Evolutionary conservation across 2,888 invertebrate species (phyloP).

Genomic region (Trachelus iudaicus): DNA sequence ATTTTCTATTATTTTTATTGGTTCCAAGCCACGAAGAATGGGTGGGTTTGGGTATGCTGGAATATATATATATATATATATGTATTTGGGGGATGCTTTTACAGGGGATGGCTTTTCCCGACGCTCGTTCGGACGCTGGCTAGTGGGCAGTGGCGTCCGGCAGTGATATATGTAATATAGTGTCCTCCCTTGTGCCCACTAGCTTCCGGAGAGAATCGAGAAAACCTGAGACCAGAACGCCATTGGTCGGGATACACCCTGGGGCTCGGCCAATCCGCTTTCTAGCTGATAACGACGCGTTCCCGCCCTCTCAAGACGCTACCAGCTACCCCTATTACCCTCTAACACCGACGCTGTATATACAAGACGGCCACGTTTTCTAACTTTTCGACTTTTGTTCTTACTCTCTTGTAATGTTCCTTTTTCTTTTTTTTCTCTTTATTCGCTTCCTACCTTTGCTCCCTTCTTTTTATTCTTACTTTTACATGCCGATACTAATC

Average conservation of each 20-base stretch:
- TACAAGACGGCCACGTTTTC: background rate
- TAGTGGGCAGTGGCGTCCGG: slow-evolving; percentile 42
- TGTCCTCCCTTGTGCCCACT: slow-evolving; percentile 23
- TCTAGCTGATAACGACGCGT: slow-evolving; percentile 61
- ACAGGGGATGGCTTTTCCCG: background rate
- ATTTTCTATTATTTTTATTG: slow-evolving; percentile 41
- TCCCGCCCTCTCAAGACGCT: slow-evolving; percentile 63
- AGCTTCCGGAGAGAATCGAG: slow-evolving; percentile 47
- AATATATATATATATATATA: background rate
- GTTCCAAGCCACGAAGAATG: slow-evolving; percentile 2
- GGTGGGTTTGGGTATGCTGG: background rate
- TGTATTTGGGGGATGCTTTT: background rate
- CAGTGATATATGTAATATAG: slow-evolving; percentile 39
- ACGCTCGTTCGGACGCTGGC: slow-evolving; percentile 3
- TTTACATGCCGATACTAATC: background rate
- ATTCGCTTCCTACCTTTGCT: background rate
- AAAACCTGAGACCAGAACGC: slow-evolving; percentile 60
- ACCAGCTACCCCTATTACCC: slow-evolving; percentile 14
- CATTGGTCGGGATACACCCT: slow-evolving; percentile 52
- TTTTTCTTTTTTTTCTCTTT: background rate
- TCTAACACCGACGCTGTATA: background rate
- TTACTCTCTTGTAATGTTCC: background rate
- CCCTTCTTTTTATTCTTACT: background rate
- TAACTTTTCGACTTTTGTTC: background rate
- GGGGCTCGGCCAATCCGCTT: slow-evolving; percentile 57